phyloP scores from a whole-genome alignment of 2,888 invertebrate genomes.

The Melieria crassipennis region DNA sequence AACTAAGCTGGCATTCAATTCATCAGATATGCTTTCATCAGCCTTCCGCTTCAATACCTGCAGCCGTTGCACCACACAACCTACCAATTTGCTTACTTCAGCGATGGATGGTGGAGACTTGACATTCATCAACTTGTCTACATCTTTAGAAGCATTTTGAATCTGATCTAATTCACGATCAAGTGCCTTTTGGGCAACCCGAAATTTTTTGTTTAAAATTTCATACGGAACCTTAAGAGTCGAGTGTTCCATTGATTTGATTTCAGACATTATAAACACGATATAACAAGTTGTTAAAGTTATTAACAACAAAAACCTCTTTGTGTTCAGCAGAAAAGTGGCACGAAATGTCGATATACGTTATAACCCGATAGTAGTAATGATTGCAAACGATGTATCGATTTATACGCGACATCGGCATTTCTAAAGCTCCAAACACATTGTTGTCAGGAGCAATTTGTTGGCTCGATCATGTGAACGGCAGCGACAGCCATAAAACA shows the following conservation, averaged over 20 bases:
- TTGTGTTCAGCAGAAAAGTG: too few species aligned
- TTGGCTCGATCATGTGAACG: too few species aligned
- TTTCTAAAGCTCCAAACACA: too few species aligned
- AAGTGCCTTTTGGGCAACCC: slow-evolving; percentile 91
- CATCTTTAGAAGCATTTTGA: slow-evolving; percentile 76
- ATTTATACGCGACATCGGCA: too few species aligned
- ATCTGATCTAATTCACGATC: slow-evolving; percentile 94
- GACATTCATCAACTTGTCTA: slow-evolving; percentile 67
- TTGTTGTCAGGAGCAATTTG: too few species aligned
- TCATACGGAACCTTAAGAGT: slow-evolving; percentile 98
- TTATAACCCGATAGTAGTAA: too few species aligned
- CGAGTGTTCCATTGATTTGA: slow-evolving; percentile 94
- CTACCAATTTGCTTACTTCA: slow-evolving; percentile 83
- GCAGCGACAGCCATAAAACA: too few species aligned
- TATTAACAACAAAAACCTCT: too few species aligned
- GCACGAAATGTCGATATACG: too few species aligned
- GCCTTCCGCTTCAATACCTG: slow-evolving; percentile 93
- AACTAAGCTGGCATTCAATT: slow-evolving; percentile 87
- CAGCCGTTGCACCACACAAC: slow-evolving; percentile 89
- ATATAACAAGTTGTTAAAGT: too few species aligned
- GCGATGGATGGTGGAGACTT: slow-evolving; percentile 67
- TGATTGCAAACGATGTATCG: too few species aligned
- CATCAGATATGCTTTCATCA: slow-evolving; percentile 92
- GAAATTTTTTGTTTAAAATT: slow-evolving; percentile 95
- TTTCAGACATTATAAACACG: slow-evolving; percentile 79